These are phyloP conservation scores for Cerastoderma edule DNA, from an alignment of 2,888 invertebrate species.

Conservation along the genomic window DNA sequence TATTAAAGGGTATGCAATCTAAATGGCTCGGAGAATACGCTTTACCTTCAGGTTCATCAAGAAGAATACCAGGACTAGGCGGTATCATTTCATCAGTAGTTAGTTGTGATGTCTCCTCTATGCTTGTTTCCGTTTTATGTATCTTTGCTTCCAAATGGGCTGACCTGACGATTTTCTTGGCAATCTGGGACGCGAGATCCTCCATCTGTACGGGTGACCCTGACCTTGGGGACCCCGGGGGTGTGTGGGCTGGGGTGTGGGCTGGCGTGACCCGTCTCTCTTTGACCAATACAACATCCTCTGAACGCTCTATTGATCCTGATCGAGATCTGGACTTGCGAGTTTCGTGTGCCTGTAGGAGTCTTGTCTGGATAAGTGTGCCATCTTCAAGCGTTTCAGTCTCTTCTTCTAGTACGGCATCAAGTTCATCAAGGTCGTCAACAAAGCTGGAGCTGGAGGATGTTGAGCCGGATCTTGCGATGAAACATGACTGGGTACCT, in stretches of 20 bases:
- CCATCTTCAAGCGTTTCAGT: constrained; percentile 69
- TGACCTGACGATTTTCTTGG: constrained; percentile 55
- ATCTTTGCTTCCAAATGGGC: constrained; percentile 59
- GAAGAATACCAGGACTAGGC: constrained; percentile 11
- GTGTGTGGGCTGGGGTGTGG: constrained; percentile 42
- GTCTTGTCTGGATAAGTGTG: constrained; percentile 59
- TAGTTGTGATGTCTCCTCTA: constrained; percentile 53
- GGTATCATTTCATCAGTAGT: constrained; percentile 44
- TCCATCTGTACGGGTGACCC: constrained; percentile 57
- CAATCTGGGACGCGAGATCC: constrained; percentile 52
- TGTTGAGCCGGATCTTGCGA: constrained; percentile 54
- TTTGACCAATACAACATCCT: constrained; percentile 36
- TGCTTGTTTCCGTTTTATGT: constrained; percentile 47
- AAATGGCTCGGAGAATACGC: no score
- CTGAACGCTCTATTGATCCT: constrained; percentile 63
- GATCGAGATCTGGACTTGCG: constrained; percentile 64
- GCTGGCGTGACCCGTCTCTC: constrained; percentile 54
- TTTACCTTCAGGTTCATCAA: constrained; percentile 21
- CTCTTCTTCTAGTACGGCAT: constrained; percentile 61
- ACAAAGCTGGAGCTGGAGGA: constrained; percentile 55
- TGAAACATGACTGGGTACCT: constrained; percentile 76
- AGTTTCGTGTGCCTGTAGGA: constrained; percentile 63
- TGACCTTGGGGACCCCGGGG: constrained; percentile 62
- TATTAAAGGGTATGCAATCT: no score
- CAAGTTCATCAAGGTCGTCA: constrained; percentile 64